Evolutionary conservation across 2,888 invertebrate species (phyloP).

Genomic region (Gortyna flavago): DNA sequence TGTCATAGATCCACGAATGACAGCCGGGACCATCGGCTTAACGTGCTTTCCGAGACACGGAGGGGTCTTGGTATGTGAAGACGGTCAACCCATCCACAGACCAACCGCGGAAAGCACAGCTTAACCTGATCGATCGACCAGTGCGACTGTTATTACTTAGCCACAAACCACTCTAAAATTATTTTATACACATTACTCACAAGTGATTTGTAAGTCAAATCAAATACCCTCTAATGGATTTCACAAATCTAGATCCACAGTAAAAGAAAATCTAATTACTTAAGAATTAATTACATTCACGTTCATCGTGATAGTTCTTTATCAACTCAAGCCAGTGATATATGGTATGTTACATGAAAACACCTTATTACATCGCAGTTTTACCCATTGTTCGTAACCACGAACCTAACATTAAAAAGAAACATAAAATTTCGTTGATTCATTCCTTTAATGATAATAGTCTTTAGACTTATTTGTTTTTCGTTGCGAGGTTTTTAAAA

Average conservation of each 20-base stretch:
- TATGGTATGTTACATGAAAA: conserved; percentile 53
- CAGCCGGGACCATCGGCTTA: too few species aligned
- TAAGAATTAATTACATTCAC: conserved; percentile 13
- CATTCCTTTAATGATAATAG: conserved; percentile 82
- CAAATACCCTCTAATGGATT: background rate
- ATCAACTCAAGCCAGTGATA: conserved; percentile 63
- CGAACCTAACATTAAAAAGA: conserved; percentile 71
- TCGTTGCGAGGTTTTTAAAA: conserved; percentile 72
- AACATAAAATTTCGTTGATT: conserved; percentile 81
- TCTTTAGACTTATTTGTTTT: conserved; percentile 76
- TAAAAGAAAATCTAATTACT: conserved; percentile 39
- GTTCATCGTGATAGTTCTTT: conserved; percentile 33
- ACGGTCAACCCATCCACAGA: too few species aligned
- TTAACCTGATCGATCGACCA: too few species aligned
- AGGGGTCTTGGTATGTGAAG: too few species aligned
- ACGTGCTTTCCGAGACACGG: too few species aligned
- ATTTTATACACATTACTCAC: too few species aligned
- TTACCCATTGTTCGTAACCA: conserved; percentile 74
- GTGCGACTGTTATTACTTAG: too few species aligned
- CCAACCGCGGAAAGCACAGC: too few species aligned
- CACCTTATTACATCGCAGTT: conserved; percentile 64
- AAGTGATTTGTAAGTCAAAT: background rate
- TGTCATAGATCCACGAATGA: too few species aligned
- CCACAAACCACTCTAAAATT: too few species aligned
- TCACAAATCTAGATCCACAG: conserved; percentile 14